Evolutionary conservation across 1,140 invertebrate species (phyloP), one percentile per base, ranked within the genome.

Genomic region (Lithobius niger): DNA sequence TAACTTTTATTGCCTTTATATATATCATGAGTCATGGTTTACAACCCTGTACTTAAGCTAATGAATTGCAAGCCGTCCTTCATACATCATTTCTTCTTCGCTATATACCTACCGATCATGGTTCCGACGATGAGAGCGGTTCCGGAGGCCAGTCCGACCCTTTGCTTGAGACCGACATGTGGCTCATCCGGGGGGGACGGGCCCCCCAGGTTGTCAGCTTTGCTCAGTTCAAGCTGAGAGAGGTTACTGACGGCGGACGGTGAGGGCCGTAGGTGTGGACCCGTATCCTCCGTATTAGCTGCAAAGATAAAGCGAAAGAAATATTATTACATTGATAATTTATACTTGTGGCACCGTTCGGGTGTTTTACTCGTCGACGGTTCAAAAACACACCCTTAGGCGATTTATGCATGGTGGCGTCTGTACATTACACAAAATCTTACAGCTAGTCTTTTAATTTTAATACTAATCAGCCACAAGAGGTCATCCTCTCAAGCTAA

Each of bases 71-170:
- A 2, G 24, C 18, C 2, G 13, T 16, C 16, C 19, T 48, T 13
- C 19, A 13, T 40, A 13, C 59, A 60, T 52, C n/a, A 52, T 10
- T 15, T 19, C 55, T 27, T 57, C 57, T 36, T 6, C n/a, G n/a
- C n/a, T 18, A 19, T 57, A 25, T 27, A 55, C 62, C 66, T 59
- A 79, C 79, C 85, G 61, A 89, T 88, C 84, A 88, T 88, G 27
- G 86, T 84, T 27, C 84, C 82, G 1, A 88, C 73, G 56, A 89
- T 87, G 56, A 87, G 76, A 68, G 80, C 85, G 43, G 86, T 77
- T 1, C 85, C 85, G 57, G 84, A 86, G 67, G 86, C 82, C 1
- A 88, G 73, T 2, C 84, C 87, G 49, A 92, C 69, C 67, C 86
- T 83, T 59, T 88, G 71, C 67, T 83, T 82, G 55, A 93, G 72